Evolutionary conservation across 2,113 vertebrate genomes (phyloP).

Genomic region (Centrocercus urophasianus): DNA sequence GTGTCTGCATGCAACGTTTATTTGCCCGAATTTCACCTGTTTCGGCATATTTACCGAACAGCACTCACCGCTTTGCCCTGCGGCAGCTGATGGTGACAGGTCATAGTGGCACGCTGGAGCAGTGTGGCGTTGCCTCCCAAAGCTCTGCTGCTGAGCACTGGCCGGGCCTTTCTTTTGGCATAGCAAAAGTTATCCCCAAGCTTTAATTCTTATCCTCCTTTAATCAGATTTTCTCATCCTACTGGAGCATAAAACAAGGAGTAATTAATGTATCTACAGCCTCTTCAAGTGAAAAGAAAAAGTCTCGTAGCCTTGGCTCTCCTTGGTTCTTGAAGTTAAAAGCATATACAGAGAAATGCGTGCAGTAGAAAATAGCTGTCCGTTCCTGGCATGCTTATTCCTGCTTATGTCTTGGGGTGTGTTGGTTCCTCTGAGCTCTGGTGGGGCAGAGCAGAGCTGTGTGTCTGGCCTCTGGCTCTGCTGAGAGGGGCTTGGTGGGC

Average conservation of each 20-base stretch:
- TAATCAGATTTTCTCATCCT: slow-evolving; percentile 36
- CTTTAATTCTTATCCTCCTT: not conserved
- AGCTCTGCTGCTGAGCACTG: not conserved
- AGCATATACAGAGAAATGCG: not conserved
- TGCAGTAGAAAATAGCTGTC: not conserved
- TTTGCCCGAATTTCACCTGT: not conserved
- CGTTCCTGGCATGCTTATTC: not conserved
- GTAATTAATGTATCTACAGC: slow-evolving; percentile 35
- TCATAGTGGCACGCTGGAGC: no score
- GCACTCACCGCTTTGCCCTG: rapidly evolving
- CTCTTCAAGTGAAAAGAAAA: slow-evolving; percentile 20
- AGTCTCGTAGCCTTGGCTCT: slow-evolving; percentile 47
- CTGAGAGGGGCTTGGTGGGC: rapidly evolving
- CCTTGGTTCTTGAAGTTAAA: slow-evolving; percentile 5
- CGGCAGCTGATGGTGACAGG: rapidly evolving
- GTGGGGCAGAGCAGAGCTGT: not conserved
- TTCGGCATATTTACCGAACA: not conserved
- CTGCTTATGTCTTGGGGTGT: rapidly evolving
- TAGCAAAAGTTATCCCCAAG: not conserved
- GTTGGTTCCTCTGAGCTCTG: rapidly evolving
- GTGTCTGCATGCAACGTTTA: rapidly evolving
- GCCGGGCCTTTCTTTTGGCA: not conserved
- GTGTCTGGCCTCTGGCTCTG: no score
- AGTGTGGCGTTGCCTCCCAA: not conserved
- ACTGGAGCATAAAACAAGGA: slow-evolving; percentile 53